A percentile compares a stretch with the other conserved stretches of the same genome.
Conservation (phyloP, 1,140 invertebrate species). For the Leptinotarsa texana region DNA sequence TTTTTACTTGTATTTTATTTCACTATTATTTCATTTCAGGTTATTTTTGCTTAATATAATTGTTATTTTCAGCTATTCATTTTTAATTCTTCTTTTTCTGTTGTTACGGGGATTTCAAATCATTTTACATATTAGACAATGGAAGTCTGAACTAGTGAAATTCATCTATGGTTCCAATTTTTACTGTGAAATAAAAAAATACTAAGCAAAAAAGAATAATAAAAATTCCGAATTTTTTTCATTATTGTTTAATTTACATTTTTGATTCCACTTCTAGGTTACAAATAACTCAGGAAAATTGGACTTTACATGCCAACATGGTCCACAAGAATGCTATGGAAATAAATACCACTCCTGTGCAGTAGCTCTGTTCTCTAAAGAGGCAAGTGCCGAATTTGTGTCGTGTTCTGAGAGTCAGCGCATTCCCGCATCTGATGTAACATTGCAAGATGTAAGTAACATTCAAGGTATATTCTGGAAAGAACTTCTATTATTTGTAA, state of each 20-base stretch:
- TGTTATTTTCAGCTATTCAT: no score
- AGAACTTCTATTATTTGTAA: no score
- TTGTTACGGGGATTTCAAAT: no score
- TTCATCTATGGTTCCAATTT: not conserved
- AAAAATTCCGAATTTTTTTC: not conserved
- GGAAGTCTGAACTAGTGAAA: no score
- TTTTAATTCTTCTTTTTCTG: no score
- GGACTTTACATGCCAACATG: constrained; percentile 69
- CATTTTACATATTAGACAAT: no score
- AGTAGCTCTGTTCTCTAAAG: constrained; percentile 55
- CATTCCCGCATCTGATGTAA: not conserved
- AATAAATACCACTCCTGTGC: constrained; percentile 69
- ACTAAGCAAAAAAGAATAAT: not conserved
- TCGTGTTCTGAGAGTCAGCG: constrained; percentile 57
- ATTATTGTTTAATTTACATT: no score
- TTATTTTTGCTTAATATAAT: no score
- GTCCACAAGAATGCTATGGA: constrained; percentile 65
- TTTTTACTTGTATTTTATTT: no score
- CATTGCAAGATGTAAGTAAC: not conserved
- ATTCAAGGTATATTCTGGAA: no score
- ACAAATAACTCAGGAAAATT: constrained; percentile 50
- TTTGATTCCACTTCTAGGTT: constrained; percentile 3
- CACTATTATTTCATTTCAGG: no score
- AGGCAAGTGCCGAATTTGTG: constrained; percentile 55
- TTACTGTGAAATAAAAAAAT: not conserved